phyloP scores from a whole-genome alignment of 2,113 vertebrate species.

The Pluvialis apricaria region DNA sequence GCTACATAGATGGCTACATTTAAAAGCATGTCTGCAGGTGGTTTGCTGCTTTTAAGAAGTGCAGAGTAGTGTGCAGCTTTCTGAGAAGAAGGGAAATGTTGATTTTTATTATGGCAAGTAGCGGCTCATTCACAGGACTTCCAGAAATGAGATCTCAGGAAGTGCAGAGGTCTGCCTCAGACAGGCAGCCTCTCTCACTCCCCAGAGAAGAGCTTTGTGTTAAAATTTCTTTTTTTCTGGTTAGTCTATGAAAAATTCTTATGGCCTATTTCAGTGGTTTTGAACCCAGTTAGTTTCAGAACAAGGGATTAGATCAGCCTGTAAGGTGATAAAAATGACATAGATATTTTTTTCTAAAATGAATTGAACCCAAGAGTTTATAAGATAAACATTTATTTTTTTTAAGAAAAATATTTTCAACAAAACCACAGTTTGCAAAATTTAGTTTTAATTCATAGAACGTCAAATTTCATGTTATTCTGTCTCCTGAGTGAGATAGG shows the following conservation, averaged over 20 bases:
- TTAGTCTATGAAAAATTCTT: neutral
- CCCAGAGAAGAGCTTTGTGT: neutral
- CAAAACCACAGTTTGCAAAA: neutral
- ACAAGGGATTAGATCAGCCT: neutral
- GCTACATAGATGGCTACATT: neutral
- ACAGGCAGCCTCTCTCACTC: neutral
- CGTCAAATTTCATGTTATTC: neutral
- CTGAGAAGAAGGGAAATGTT: neutral
- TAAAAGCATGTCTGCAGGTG: neutral
- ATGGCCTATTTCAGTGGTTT: neutral
- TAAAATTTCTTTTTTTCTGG: neutral
- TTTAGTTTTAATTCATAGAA: neutral
- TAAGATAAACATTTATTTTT: neutral
- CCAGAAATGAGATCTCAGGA: neutral
- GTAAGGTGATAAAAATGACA: neutral
- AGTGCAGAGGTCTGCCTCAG: neutral
- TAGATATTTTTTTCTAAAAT: neutral
- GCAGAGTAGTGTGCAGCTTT: neutral
- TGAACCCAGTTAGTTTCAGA: neutral
- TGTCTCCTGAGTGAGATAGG: too few relatives aligned
- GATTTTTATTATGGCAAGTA: neutral
- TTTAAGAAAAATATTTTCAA: neutral
- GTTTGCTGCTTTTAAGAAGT: neutral
- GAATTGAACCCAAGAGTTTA: neutral
- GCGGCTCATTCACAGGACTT: neutral